phyloP scores from a whole-genome alignment of 1,140 invertebrate species.

The Trinorchestia longiramus region DNA sequence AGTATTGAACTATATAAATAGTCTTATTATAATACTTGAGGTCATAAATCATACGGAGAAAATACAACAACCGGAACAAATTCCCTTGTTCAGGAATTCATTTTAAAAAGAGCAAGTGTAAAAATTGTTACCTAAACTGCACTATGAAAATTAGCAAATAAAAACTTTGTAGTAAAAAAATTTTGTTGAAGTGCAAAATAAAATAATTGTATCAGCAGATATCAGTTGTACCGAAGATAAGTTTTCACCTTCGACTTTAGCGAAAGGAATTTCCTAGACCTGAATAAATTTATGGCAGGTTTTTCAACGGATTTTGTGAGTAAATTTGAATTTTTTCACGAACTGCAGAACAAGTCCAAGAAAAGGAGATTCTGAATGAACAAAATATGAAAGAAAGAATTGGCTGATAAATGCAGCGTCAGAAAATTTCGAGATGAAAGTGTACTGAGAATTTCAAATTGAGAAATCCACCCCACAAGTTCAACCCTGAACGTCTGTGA shows the following conservation, averaged over 20 bases:
- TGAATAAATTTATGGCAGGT: not conserved
- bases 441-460: not conserved
- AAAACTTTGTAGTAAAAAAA: too few species aligned
- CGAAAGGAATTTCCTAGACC: not conserved
- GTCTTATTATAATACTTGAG: too few species aligned
- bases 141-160: too few species aligned
- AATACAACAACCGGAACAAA: too few species aligned
- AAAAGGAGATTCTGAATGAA: not conserved
- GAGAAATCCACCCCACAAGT: not conserved
- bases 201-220: not conserved
- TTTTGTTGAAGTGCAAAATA: too few species aligned
- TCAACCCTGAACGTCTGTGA: not conserved
- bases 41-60: too few species aligned
- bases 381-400: too few species aligned
- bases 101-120: too few species aligned
- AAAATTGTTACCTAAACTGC: too few species aligned
- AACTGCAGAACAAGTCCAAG: not conserved
- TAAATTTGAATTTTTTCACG: not conserved
- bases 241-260: not conserved
- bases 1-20: too few species aligned
- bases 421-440: not conserved
- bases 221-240: not conserved
- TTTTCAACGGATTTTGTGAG: not conserved
- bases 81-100: too few species aligned
- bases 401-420: too few species aligned